A percentile compares a stretch with the other conserved stretches of the same genome.
These are phyloP conservation scores for Coreoperca whiteheadi DNA, from an alignment of 2,113 vertebrate genomes.

Conservation along the genomic window DNA sequence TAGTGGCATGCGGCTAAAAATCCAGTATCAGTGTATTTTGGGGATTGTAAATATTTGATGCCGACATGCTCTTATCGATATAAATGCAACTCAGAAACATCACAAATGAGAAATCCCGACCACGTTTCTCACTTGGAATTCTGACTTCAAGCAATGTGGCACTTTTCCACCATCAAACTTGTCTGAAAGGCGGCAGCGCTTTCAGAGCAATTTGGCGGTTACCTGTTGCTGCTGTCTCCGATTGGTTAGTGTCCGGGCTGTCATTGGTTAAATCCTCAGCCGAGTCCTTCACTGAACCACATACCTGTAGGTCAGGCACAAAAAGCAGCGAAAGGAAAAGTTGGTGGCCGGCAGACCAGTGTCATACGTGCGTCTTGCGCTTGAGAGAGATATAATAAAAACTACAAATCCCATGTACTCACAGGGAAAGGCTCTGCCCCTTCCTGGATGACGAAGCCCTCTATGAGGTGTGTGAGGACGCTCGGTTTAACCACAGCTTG, in stretches of 20 bases:
- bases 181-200: neutral
- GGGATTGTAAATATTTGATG: neutral
- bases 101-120: neutral
- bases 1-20: neutral
- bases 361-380: fast-evolving
- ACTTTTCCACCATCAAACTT: neutral
- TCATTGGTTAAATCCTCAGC: slow-evolving; percentile 72
- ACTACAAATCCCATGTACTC: slow-evolving; percentile 69
- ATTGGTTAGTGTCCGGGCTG: slow-evolving; percentile 72
- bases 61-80: too few species aligned
- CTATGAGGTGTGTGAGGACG: slow-evolving; percentile 98
- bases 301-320: slow-evolving; percentile 76
- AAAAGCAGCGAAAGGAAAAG: fast-evolving
- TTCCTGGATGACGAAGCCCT: slow-evolving; percentile 98
- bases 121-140: neutral
- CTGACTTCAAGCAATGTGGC: neutral
- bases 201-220: slow-evolving; percentile 2
- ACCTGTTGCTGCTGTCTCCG: slow-evolving; percentile 79
- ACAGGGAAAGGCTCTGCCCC: slow-evolving; percentile 98
- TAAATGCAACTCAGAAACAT: neutral
- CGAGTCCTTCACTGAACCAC: slow-evolving; percentile 81
- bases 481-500: slow-evolving; percentile 98
- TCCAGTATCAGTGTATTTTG: neutral
- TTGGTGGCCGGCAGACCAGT: neutral
- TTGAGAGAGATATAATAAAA: neutral